Base-by-base conservation (phyloP, 2,113 vertebrate species). In the Turdus rufiventris region DNA sequence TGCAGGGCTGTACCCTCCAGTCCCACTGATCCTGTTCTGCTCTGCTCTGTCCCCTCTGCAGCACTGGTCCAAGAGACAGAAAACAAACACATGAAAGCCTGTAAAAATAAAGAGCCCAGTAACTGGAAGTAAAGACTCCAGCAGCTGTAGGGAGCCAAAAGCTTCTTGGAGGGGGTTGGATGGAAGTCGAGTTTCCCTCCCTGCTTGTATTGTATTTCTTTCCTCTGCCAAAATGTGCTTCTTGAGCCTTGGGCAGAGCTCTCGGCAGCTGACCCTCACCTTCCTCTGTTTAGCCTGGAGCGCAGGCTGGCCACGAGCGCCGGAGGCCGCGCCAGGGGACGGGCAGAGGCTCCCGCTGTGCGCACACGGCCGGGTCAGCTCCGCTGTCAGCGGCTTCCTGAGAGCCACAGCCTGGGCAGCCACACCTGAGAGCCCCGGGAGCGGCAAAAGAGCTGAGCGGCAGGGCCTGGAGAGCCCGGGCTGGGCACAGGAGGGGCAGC, bases 181-280 rank as follows among this genome's bases (percentile, higher is more conserved):
- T 96, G 78, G 90, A 93, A 94, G 90, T 72, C 36, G 95, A 93
- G 85, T 77, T 89, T 94, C 82, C 95, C 96, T 95, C 94, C 95
- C 96, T 91, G 88, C 91, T 95, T 96, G 98, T 98, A 98, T 98
- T 99, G 98, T 98, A 98, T 98, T 98, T 98, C 98, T 99, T 99
- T 99, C 98, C 98, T 98, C 98, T 98, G 98, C 98, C 98, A 98
- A 98, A 98, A 97, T 96, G 94, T 94, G 96, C 97, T 99, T 99
- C 98, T 98, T 98, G 98, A 96, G 96, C 97, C 88, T 96, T 88
- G 97, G 98, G 97, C 96, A 95, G 98, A 98, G 98, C 98, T 98
- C 97, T 97, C 96, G 73, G 92, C 96, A 17, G 97, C 97, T 98
- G 98, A 99, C 98, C 98, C 98, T 96, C 97, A 89, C 97, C 97